Percentiles rank a stretch among this genome's conserved stretches.
Conservation (phyloP, 2,888 invertebrate species). For the Cataglyphis cursor region DNA sequence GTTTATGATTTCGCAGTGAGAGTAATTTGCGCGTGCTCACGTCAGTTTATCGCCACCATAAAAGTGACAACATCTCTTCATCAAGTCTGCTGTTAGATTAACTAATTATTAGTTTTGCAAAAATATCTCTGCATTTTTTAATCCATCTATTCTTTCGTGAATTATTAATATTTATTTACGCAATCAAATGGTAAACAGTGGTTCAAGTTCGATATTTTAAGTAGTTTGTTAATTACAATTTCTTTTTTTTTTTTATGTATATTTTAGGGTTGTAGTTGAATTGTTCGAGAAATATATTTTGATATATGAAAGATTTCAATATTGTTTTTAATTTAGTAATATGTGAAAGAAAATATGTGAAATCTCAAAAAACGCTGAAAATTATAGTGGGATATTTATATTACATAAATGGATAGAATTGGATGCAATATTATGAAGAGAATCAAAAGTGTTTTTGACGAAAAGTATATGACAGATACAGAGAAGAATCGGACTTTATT, state of each 20-base stretch:
- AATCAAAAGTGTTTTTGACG: background rate
- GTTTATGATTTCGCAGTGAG: background rate
- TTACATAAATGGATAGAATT: background rate
- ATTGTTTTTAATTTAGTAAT: background rate
- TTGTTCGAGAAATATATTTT: background rate
- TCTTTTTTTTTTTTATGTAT: background rate
- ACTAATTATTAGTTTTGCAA: conserved; percentile 12
- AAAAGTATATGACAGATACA: background rate
- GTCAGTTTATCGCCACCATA: conserved; percentile 40
- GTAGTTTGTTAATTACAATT: background rate
- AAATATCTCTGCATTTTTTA: background rate
- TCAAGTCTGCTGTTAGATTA: conserved; percentile 1
- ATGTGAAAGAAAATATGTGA: background rate
- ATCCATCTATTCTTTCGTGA: background rate
- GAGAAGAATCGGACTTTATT: background rate
- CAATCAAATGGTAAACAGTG: background rate
- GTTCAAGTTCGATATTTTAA: background rate
- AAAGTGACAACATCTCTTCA: conserved; percentile 1
- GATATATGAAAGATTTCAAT: background rate
- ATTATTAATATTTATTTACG: background rate
- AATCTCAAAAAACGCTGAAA: background rate
- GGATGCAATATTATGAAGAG: background rate
- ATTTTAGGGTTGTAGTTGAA: background rate
- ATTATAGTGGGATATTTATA: background rate
- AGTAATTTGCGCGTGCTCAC: conserved; percentile 11